Conservation (phyloP, 2,888 invertebrate genomes). For the Bursaphelenchus okinawaensis region DNA sequence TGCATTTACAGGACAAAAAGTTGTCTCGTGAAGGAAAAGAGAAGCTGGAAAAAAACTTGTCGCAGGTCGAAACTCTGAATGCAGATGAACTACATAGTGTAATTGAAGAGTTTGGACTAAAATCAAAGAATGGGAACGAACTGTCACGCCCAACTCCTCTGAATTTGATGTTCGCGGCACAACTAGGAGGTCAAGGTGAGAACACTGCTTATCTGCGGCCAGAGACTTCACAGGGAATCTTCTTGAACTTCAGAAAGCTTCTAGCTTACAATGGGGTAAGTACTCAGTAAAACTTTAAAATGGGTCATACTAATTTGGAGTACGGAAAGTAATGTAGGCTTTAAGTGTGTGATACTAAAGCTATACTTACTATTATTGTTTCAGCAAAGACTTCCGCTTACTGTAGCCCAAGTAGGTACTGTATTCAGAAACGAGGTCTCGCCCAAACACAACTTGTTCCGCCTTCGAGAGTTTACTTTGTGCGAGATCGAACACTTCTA, state of each 20-base stretch:
- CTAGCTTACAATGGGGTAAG: conserved; percentile 81
- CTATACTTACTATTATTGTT: neutral
- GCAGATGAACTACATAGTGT: neutral
- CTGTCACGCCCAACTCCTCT: conserved; percentile 90
- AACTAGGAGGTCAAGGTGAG: conserved; percentile 90
- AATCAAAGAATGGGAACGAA: conserved; percentile 80
- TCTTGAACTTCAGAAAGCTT: conserved; percentile 96
- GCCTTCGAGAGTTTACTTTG: conserved; percentile 82
- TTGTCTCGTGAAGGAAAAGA: too few species aligned
- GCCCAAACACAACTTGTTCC: conserved; percentile 66
- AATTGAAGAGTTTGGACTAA: neutral
- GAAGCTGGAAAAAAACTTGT: neutral
- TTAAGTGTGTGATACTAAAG: too few species aligned
- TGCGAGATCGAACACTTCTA: conserved; percentile 97
- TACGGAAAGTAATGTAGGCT: too few species aligned
- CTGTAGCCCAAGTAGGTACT: conserved; percentile 95
- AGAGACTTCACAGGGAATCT: conserved; percentile 99
- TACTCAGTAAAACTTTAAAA: too few species aligned
- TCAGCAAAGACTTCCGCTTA: conserved; percentile 70
- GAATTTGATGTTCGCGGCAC: conserved; percentile 95
- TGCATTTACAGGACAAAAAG: neutral
- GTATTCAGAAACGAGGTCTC: conserved; percentile 98
- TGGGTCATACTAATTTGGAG: too few species aligned
- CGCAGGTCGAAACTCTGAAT: neutral
- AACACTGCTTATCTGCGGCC: conserved; percentile 83